These are phyloP conservation scores for Lycocerus yunnanus DNA, from an alignment of 2,888 invertebrate genomes.

Conservation along the genomic window DNA sequence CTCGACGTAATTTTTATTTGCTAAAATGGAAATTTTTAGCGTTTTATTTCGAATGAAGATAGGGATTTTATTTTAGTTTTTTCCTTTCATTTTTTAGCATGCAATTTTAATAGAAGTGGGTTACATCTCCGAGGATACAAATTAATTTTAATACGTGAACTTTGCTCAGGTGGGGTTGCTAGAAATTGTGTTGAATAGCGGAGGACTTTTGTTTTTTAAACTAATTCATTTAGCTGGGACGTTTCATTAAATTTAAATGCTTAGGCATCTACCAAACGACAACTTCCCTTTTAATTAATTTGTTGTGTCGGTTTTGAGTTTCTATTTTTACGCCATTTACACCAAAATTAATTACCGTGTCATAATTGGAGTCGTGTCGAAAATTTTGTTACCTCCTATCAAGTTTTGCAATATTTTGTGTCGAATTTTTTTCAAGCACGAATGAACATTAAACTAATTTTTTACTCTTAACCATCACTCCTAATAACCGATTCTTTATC, in stretches of 20 bases:
- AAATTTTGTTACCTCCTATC: conserved; percentile 2
- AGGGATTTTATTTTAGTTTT: background rate
- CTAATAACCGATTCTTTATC: conserved; percentile 31
- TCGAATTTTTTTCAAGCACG: background rate
- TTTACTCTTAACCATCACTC: background rate
- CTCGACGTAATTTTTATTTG: background rate
- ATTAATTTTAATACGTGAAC: background rate
- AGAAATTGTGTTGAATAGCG: conserved; percentile 7
- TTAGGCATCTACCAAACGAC: conserved; percentile 8
- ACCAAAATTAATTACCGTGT: conserved; percentile 18
- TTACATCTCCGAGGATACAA: background rate
- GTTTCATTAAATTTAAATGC: conserved; percentile 28
- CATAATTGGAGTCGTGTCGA: conserved; percentile 3
- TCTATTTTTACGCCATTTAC: conserved; percentile 21
- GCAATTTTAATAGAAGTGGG: background rate
- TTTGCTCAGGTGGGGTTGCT: background rate
- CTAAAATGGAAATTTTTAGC: background rate
- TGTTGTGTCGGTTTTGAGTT: conserved; percentile 11
- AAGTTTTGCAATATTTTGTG: background rate
- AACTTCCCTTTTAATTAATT: conserved; percentile 14
- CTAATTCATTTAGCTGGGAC: conserved; percentile 19
- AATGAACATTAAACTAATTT: background rate
- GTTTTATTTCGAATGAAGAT: background rate
- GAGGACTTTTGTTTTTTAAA: conserved; percentile 20
- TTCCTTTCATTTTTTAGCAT: background rate